Evolutionary conservation across 1,140 invertebrate genomes (phyloP).

Genomic region (Maconellicoccus hirsutus): DNA sequence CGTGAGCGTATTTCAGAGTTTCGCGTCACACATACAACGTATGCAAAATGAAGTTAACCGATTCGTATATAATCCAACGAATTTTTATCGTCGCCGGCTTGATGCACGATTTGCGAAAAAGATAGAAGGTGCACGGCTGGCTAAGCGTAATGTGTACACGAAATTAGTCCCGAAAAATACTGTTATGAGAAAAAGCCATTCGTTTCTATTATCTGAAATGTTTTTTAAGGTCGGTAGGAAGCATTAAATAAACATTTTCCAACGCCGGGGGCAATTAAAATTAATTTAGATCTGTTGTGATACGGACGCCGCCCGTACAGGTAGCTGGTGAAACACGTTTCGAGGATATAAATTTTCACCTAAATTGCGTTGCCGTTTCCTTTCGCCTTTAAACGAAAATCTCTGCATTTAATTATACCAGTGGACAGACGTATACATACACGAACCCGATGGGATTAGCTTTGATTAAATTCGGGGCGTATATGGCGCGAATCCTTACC

Average conservation of each 20-base stretch:
- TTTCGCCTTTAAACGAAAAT: constrained; percentile 21
- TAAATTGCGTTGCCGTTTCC: constrained; percentile 20
- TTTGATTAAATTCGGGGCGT: background rate
- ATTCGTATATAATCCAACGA: background rate
- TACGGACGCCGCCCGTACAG: constrained; percentile 13
- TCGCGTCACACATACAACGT: no score
- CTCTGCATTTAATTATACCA: constrained; percentile 20
- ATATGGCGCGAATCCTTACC: background rate
- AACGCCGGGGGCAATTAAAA: constrained; percentile 17
- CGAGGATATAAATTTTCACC: constrained; percentile 17
- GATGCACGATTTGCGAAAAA: background rate
- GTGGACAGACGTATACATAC: background rate
- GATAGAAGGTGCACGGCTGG: background rate
- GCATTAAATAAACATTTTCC: constrained; percentile 22
- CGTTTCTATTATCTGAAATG: constrained; percentile 19
- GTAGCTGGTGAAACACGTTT: constrained; percentile 18
- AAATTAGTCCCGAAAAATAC: constrained; percentile 13
- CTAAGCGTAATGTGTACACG: constrained; percentile 1
- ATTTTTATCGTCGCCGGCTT: background rate
- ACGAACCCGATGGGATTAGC: background rate
- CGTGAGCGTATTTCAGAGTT: background rate
- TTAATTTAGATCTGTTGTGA: constrained; percentile 21
- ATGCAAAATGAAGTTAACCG: constrained; percentile 2
- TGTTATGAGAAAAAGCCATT: constrained; percentile 21
- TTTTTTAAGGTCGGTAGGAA: constrained; percentile 22